Base-by-base conservation (phyloP, 2,113 vertebrate genomes). In the Grammatotria lemairii region DNA sequence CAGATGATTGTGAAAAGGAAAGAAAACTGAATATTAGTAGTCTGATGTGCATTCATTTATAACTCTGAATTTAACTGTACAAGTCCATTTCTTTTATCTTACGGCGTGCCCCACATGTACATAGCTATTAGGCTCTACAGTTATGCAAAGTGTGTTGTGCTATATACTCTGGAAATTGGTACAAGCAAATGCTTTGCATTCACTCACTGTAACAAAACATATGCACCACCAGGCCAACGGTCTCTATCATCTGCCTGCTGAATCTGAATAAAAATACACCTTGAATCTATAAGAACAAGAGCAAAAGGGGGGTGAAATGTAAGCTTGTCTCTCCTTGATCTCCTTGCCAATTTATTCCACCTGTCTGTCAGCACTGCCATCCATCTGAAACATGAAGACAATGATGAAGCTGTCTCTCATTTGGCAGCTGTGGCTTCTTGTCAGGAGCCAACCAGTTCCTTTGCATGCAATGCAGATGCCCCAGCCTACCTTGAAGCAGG, bases 341-440 rank as follows among this genome's bases (percentile, higher is more conserved):
- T 92, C 84, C 57, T 82, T 26, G n/a, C 91, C 95, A 94, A 94
- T 96, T 95, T 95, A 95, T 94, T 91, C 81, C 7, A 82, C 84
- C 58, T 82, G 89, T 95, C 95, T 96, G 93, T 96, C 95, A 93
- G 90, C 91, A 6, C 85, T 45, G 65, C 89, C 93, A 95, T 95
- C 92, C 93, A 90, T 95, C 95, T 95, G 95, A 91, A 95, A 95
- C 93, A 90, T 53, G 84, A 94, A 90, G 84, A 94, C 94, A 90
- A 92, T 87, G 91, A 95, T 91, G 88, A 90, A 93, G 89, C 65
- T 28, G 82, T 91, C 92, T 92, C 88, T 92, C 47, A 38, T 90
- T 91, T 85, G 84, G 93, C 96, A 96, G 95, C 94, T 95, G 95
- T 92, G 91, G 85, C 88, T 80, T 85, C 90, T 90, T 80, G 92